Evolutionary conservation across 53 echinoderm and acorn worm species (phyloP), one percentile per base, ranked within the genome.

Genomic region (Patiria pectinifera): DNA sequence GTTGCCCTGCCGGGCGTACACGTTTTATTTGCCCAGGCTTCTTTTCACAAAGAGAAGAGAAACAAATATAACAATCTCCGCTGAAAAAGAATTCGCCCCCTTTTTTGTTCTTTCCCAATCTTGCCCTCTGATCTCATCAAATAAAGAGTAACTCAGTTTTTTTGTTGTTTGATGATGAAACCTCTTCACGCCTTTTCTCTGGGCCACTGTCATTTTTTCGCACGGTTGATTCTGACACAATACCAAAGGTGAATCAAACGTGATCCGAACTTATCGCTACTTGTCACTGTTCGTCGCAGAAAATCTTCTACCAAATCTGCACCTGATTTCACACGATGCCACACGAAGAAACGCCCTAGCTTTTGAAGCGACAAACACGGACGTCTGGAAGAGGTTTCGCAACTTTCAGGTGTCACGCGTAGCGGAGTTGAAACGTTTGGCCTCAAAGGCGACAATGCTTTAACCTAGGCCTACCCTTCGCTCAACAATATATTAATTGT

Each of bases 101-200:
- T 75, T 48, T 48, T 11, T 14, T 5, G 5, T 45, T 53, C 53
- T 53, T 53, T 53, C 8, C 53, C 5, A 23, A 13, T 7, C 59
- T 21, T 60, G 75, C 76, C 86, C 75, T 86, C 59, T 86, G 86
- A 75, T 26, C 76, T 22, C 25, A 86, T 86, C 86, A 86, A 86
- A 86, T 86, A 86, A 86, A 75, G 80, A 12, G 45, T 79, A 86
- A 86, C 86, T 45, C 15, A 49, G 24, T 72, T 75, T 74, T 25
- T 21, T 53, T 53, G 53, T 53, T 71, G 49, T 70, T 72, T 49
- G 53, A 49, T 23, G 71, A 85, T 66, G 74, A 47, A 14, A 5
- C 8, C 74, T 21, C 74, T 74, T 74, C 74, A 74, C 74, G 74
- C 74, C 3, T 24, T 23, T 9, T 24, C 24, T 53, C 24, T 74